Conservation (phyloP, 2,113 vertebrate species). For the Phalacrocorax pelagicus region DNA sequence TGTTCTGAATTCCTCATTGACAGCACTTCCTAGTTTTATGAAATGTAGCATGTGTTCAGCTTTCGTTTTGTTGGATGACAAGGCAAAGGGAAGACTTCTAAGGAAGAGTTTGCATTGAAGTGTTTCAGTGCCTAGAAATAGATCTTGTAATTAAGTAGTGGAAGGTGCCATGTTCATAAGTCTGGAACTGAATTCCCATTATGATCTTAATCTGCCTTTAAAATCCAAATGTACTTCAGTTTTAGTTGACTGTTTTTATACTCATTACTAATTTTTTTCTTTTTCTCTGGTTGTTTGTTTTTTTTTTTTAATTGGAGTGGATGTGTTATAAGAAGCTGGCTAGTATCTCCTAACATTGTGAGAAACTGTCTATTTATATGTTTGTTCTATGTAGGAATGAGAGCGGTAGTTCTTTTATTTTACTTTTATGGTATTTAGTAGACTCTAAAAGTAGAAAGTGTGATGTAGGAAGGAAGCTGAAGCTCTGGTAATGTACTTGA, state of each 20-base stretch:
- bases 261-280: neutral
- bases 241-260: neutral
- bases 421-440: neutral
- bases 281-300: too few relatives aligned
- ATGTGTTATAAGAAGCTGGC: neutral
- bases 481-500: neutral
- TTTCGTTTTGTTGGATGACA: neutral
- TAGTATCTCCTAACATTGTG: neutral
- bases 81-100: neutral
- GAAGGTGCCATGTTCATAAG: neutral
- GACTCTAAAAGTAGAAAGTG: neutral
- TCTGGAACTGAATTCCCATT: neutral
- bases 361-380: neutral
- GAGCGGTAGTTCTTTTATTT: neutral
- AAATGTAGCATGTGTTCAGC: accelerated
- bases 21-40: neutral
- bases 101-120: neutral
- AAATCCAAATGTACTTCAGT: neutral
- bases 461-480: neutral
- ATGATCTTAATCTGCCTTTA: neutral
- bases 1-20: neutral
- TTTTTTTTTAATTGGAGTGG: neutral
- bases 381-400: neutral
- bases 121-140: neutral
- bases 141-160: neutral